These are phyloP conservation scores for Zaprionus lineosus DNA, from an alignment of 2,888 invertebrate genomes.

Conservation along the genomic window DNA sequence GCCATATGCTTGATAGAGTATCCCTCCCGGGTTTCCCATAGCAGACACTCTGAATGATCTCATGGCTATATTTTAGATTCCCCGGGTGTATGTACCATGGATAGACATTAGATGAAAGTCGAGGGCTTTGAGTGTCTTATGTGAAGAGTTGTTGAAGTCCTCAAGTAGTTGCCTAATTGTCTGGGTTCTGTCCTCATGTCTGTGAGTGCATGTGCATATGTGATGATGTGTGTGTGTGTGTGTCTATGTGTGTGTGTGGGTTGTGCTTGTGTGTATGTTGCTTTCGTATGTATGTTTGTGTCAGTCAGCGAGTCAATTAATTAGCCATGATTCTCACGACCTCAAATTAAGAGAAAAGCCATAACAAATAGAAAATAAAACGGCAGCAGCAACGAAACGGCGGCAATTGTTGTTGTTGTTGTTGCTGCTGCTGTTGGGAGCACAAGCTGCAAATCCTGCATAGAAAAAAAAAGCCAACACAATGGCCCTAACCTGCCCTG, in stretches of 20 bases:
- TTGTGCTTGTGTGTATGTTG: too few species aligned
- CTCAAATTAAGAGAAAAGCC: conserved; percentile 80
- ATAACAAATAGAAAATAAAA: conserved; percentile 77
- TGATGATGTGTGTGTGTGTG: background rate
- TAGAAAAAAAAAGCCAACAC: conserved; percentile 32
- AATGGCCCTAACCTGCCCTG: conserved; percentile 68
- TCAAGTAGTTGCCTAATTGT: conserved; percentile 31
- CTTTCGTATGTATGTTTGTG: conserved; percentile 35
- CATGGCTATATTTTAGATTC: too few species aligned
- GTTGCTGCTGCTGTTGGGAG: conserved; percentile 23
- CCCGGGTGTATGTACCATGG: background rate
- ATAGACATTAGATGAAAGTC: background rate
- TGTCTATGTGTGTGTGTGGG: conserved; percentile 15
- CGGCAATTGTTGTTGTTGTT: conserved; percentile 47
- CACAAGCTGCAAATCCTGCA: conserved; percentile 22
- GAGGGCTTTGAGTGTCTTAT: conserved; percentile 11
- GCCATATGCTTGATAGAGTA: too few species aligned
- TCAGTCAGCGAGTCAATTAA: conserved; percentile 77
- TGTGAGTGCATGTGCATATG: conserved; percentile 1
- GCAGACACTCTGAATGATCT: too few species aligned
- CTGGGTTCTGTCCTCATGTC: too few species aligned
- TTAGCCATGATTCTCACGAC: conserved; percentile 82
- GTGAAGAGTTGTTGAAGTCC: conserved; percentile 13
- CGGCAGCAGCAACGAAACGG: conserved; percentile 50
- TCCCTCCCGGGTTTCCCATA: too few species aligned